Percentiles rank a stretch among this genome's conserved stretches.
Evolutionary conservation across 2,797 vertebrate genomes (phyloP).

Genomic region (Enteromius radiatus): DNA sequence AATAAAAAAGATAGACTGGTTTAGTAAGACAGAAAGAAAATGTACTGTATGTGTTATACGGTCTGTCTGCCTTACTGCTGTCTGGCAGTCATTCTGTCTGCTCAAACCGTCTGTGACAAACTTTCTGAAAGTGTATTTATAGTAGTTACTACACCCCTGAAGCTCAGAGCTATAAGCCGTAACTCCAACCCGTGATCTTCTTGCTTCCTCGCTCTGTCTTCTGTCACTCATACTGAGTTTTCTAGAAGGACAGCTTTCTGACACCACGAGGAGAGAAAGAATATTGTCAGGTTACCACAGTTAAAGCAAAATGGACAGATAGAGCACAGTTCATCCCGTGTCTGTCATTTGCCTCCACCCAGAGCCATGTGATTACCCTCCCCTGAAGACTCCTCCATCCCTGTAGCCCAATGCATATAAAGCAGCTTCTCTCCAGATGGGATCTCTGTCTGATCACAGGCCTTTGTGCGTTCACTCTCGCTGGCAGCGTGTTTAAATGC

Average conservation of each 20-base stretch:
- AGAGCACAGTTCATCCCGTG: background rate
- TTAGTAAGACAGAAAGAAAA: background rate
- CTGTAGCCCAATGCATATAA: conserved; percentile 60
- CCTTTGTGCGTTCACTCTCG: conserved; percentile 57
- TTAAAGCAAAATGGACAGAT: conserved; percentile 23
- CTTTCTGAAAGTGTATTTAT: conserved; percentile 7
- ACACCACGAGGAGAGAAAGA: background rate
- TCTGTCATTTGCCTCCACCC: conserved; percentile 18
- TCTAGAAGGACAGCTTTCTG: conserved; percentile 11
- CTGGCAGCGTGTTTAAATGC: conserved; percentile 59
- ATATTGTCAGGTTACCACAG: conserved; percentile 18
- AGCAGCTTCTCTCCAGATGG: conserved; percentile 58
- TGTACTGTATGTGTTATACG: background rate
- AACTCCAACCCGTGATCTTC: background rate
- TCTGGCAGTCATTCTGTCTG: background rate
- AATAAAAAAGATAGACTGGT: background rate
- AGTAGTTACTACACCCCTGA: background rate
- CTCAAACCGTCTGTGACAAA: background rate
- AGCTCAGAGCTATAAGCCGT: background rate
- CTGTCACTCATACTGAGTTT: background rate
- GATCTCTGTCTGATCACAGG: conserved; percentile 53
- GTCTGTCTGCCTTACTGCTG: background rate
- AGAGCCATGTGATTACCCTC: conserved; percentile 46
- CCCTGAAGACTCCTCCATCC: conserved; percentile 36
- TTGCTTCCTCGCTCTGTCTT: background rate